phyloP scores from a whole-genome alignment of 2,113 vertebrate species.

The Neotoma lepida region DNA sequence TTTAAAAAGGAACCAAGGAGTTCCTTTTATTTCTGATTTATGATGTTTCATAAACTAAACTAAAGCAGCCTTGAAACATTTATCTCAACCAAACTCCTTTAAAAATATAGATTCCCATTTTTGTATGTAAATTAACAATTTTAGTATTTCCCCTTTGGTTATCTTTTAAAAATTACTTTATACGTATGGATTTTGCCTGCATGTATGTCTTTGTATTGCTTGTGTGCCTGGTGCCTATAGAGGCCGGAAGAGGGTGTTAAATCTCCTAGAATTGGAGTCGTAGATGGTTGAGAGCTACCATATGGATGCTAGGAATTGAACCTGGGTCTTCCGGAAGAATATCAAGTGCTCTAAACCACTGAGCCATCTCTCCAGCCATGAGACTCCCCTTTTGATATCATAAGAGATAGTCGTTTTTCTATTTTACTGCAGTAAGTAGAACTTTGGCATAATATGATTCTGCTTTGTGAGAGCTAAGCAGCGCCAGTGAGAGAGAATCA shows the following conservation, averaged over 20 bases:
- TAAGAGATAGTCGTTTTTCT: constrained; percentile 40
- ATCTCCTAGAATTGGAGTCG: not conserved
- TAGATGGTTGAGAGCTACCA: not conserved
- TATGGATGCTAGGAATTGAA: not conserved
- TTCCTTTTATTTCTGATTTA: constrained; percentile 52
- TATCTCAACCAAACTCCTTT: constrained; percentile 33
- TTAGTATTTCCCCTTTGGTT: not conserved
- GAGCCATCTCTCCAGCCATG: not conserved
- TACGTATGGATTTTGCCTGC: not conserved
- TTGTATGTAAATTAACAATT: not conserved
- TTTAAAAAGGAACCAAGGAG: constrained; percentile 18
- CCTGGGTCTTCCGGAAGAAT: not conserved
- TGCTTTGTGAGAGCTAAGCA: not conserved
- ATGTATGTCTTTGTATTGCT: not conserved
- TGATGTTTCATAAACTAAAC: constrained; percentile 41
- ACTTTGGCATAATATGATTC: constrained; percentile 24
- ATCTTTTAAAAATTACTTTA: not conserved
- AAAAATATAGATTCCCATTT: constrained; percentile 29
- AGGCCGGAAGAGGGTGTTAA: not conserved
- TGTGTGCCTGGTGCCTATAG: not conserved
- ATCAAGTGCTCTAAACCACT: not conserved
- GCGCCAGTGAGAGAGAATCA: not conserved
- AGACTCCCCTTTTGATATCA: not conserved
- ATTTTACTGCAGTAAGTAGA: constrained; percentile 12
- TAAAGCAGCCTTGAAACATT: constrained; percentile 40